Evolutionary conservation across 2,113 vertebrate species (phyloP).

Genomic region (Morone saxatilis): DNA sequence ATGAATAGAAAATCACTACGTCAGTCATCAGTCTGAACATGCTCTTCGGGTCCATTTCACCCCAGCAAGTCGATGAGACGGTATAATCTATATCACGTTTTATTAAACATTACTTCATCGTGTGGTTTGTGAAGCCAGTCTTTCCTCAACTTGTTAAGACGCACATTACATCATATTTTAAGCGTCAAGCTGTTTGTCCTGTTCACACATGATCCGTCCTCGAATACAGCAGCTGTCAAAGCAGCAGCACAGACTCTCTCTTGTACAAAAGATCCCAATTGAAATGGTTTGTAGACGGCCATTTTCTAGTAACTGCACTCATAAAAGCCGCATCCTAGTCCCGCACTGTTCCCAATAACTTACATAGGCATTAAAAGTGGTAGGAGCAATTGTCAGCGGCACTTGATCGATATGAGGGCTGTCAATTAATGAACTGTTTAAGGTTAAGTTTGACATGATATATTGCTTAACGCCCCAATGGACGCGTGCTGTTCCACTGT

Average conservation of each 20-base stretch:
- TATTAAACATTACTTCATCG: constrained; percentile 14
- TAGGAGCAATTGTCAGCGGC: background rate
- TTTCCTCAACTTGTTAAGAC: constrained; percentile 29
- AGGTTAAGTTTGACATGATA: background rate
- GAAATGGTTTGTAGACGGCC: background rate
- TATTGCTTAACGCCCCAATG: background rate
- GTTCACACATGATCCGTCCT: constrained; percentile 49
- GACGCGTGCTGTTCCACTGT: background rate
- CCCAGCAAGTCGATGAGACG: background rate
- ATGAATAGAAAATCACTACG: constrained; percentile 13
- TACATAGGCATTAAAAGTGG: background rate
- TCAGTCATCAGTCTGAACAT: constrained; percentile 18
- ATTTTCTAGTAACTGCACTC: background rate
- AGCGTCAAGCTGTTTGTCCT: constrained; percentile 14
- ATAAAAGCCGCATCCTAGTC: background rate
- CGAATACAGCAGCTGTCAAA: constrained; percentile 35
- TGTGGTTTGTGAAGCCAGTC: constrained; percentile 11
- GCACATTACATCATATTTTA: constrained; percentile 29
- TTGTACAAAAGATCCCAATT: background rate
- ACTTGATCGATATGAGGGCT: constrained; percentile 5
- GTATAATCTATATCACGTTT: constrained; percentile 4
- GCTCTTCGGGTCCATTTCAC: background rate
- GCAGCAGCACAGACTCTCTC: background rate
- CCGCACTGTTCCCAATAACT: background rate
- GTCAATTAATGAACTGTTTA: background rate